Evolutionary conservation across 2,113 vertebrate genomes (phyloP), one percentile per base, ranked within the genome.

Genomic region (Ophthalmolycus amberensis): DNA sequence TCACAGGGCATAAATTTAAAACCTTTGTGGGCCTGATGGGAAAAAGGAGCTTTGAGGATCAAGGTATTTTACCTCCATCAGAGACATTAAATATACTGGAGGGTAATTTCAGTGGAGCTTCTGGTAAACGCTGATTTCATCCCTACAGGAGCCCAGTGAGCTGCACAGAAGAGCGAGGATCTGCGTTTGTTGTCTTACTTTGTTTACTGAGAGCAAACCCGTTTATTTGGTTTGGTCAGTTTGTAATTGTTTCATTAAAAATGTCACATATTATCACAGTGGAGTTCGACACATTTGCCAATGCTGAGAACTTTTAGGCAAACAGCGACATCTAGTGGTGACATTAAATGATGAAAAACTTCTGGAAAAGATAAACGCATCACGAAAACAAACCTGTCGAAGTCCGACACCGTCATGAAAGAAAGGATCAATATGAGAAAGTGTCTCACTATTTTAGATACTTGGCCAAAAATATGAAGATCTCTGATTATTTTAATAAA

Each of bases 11-110:
- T 82, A 97, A 93, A 95, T 96, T 96, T 92, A 95, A 97, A 91
- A 95, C 95, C 83, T 98, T 97, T 95, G 95, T 97, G 92, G 97
- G 97, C 93, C 94, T 98, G 90, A 98, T 98, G 97, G 97, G 97
- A 76, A 98, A 97, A 96, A 95, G 96, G 90, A 92, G 94, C 91
- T 77, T 64, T 32, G 94, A 96, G 93, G 93, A 93, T 92, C 83
- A 93, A 92, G 96, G 96, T 97, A 96, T 74, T 94, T 94, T 34
- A n/a, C 14, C 14, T 72, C 0, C 9, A 62, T 9, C 1, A 5
- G 0, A 37, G 9, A 50, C 10, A 25, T 29, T 27, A n/a, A 71
- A 62, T 16, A 16, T 6, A 32, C n/a, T 71, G 12, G 14, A 6
- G 6, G 5, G 32, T 54, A 0, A 25, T 71, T 20, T 25, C 1